Evolutionary conservation across 2,797 vertebrate species (phyloP), one percentile per base, ranked within the genome.

Genomic region (Psittacula derbiana): DNA sequence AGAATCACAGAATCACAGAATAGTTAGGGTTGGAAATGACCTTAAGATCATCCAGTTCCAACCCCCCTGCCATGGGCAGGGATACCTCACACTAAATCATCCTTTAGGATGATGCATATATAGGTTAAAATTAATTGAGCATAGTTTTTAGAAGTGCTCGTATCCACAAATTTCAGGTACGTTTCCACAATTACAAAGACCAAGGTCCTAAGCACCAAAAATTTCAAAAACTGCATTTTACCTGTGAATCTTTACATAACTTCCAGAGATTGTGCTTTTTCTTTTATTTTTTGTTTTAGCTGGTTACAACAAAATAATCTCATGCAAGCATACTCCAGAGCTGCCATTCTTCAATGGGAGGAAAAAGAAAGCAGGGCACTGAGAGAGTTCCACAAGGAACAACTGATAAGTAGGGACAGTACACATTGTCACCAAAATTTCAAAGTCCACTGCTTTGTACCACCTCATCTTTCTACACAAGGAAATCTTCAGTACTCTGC

Each of bases 21-120:
- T 24, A 57, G n/a, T 57, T 57, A 33, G 21, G 21, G 14, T 33
- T 57, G 55, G 13, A 57, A 57, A 33, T 14, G 55, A 57, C 14
- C 21, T 57, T 57, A 23, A 16, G 21, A 57, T 33, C n/a, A 57
- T 16, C 15, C 4, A 2, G 21, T 16, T 57, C n/a, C n/a, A 57
- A 23, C 13, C 21, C 47, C n/a, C 20, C 21, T 57, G 20, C 13
- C 20, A 23, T 23, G 21, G 53, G 10, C n/a, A 33, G n/a, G 21
- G 55, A 57, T n/a, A 33, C 6, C 21, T 57, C 55, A 16, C n/a
- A 57, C 55, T 57, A 24, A 24, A 57, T 24, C 24, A 80, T 5
- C 10, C n/a, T 43, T n/a, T n/a, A n/a, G n/a, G n/a, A n/a, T n/a
- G n/a, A n/a, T 53, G 21, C 10, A 62, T 2, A 0, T 16, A 20